phyloP scores from a whole-genome alignment of 2,797 vertebrate species.

The Monodelphis domestica region DNA sequence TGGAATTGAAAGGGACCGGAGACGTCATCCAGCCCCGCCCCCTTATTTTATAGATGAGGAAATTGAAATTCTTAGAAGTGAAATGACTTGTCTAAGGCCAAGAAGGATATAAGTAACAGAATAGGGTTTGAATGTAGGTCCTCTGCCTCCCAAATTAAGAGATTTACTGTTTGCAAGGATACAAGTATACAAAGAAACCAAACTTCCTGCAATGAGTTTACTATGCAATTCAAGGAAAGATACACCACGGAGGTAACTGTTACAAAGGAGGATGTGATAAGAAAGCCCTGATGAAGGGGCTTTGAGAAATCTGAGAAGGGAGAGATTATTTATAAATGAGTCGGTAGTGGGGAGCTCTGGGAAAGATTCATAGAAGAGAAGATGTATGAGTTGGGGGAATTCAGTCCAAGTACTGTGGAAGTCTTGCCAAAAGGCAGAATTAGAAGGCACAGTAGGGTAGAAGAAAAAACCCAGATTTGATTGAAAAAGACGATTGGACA shows the following conservation, averaged over 20 bases:
- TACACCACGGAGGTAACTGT: background rate
- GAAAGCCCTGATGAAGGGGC: background rate
- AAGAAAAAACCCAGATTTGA: background rate
- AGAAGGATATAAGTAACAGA: background rate
- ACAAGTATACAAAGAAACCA: background rate
- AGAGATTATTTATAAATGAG: background rate
- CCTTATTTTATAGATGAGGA: background rate
- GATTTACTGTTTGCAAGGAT: background rate
- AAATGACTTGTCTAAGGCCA: background rate
- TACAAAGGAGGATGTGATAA: background rate
- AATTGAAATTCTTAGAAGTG: background rate
- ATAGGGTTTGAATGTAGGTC: background rate
- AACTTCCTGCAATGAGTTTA: background rate
- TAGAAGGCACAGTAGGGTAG: background rate
- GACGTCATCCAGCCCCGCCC: background rate
- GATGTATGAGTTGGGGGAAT: background rate
- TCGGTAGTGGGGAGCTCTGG: background rate
- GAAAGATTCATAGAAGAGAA: background rate
- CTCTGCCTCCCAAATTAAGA: background rate
- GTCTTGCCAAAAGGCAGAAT: background rate
- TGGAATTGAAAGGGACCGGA: background rate
- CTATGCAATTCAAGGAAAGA: background rate
- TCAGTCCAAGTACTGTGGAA: background rate
- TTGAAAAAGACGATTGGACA: background rate
- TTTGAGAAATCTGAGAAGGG: background rate